Base-by-base conservation (phyloP, 2,888 invertebrate species). In the Tetheella fluctuosa region DNA sequence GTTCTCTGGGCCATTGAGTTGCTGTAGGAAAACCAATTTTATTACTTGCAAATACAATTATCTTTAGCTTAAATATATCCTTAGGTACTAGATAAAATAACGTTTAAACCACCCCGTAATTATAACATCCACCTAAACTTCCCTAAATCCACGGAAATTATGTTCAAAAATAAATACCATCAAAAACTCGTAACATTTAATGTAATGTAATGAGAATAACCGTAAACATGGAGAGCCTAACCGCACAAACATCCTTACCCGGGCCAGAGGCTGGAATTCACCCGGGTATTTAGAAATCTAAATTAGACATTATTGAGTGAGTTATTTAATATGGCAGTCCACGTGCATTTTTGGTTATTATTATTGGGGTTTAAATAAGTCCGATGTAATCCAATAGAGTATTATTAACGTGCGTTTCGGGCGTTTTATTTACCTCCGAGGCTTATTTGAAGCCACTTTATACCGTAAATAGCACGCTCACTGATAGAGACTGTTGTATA, bases 271-370 rank as follows among this genome's bases (percentile, higher is more conserved):
- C 72, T 71, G 81, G 83, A 78, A 82, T 83, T 76, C 80, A 73
- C 62, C 63, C 69, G 71, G 69, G 75, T 77, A 74, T 76, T 73
- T 68, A 68, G 72, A 61, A 63, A 62, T 68, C 86, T 80, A 88
- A 88, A 90, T 89, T 87, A 86, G 84, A 87, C 83, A 81, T 83
- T 86, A 90, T 89, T 92, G 91, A 91, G 88, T 91, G 91, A 91
- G 92, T 90, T 93, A 92, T 91, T 91, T 90, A 88, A 89, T 88
- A 85, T 76, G 48, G 48, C 48, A 48, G 84, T 82, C 88, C 89
- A 90, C 90, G 90, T 91, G 89, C 90, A 89, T 92, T 92, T 91
- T 91, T 89, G 90, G 86, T 90, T 91, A 89, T 91, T 90, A 91
- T 91, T 91, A 88, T 90, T 89, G 85, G 83, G 85, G 90, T 85